These are phyloP conservation scores for Ichneumoninae sp. DNA, from an alignment of 2,888 invertebrate genomes.

Conservation along the genomic window DNA sequence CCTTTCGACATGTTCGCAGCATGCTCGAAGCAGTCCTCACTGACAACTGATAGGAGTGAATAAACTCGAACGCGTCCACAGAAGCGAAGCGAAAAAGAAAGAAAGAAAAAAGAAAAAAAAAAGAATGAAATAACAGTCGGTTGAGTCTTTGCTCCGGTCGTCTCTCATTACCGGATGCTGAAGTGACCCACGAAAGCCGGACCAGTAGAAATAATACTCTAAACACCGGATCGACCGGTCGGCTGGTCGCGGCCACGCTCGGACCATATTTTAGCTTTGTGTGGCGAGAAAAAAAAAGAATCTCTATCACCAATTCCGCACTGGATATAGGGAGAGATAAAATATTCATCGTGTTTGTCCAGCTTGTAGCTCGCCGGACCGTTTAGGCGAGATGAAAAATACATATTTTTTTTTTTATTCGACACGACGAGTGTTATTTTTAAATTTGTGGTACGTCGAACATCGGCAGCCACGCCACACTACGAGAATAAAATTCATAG, in stretches of 20 bases:
- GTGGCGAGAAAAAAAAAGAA: conserved; percentile 51
- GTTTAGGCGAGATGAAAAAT: conserved; percentile 32
- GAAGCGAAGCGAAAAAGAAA: conserved; percentile 46
- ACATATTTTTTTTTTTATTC: conserved; percentile 22
- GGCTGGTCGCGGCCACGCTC: background rate
- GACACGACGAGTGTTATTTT: background rate
- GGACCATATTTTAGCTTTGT: conserved; percentile 20
- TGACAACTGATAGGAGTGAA: conserved; percentile 61
- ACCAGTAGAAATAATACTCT: conserved; percentile 77
- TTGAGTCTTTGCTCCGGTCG: conserved; percentile 30
- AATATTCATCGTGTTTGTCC: conserved; percentile 79
- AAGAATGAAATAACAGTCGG: conserved; percentile 23
- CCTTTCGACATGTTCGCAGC: conserved; percentile 18
- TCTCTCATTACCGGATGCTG: conserved; percentile 75
- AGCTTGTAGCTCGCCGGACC: conserved; percentile 70
- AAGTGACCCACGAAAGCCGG: conserved; percentile 59
- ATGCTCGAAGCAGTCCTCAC: conserved; percentile 12
- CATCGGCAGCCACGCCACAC: conserved; percentile 7
- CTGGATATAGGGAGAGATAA: conserved; percentile 59
- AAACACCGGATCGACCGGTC: conserved; percentile 65
- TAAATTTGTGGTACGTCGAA: background rate
- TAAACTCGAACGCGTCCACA: conserved; percentile 61
- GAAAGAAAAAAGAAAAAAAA: conserved; percentile 67
- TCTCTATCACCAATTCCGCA: conserved; percentile 50
- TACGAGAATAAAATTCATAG: background rate